Base-by-base conservation (phyloP, 2,797 vertebrate genomes). In the Myotis daubentonii region DNA sequence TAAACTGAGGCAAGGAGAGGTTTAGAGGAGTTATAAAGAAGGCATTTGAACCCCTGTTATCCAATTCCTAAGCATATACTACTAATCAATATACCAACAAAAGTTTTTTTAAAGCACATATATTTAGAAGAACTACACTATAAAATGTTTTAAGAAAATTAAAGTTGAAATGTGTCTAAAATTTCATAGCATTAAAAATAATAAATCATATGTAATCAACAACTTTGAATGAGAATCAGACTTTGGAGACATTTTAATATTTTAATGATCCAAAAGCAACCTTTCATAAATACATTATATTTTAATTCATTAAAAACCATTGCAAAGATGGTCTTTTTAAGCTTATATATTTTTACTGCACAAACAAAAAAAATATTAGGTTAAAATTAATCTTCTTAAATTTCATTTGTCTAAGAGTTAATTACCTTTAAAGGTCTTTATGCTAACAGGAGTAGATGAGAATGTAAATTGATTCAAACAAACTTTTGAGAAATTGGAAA, bases 401-500 rank as follows among this genome's bases (percentile, higher is more conserved):
- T 89, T 92, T 80, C 6, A 76, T 8, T 95, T 78, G 12, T 60
- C 81, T 79, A 87, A 95, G 6, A 28, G 20, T 65, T 76, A 93
- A 78, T 83, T 17, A 62, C 1, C 74, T 93, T 80, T 78, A 74
- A 76, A 75, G 36, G 33, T 51, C 5, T 83, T 68, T 83, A 17
- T 70, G 22, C 20, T 87, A 80, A 84, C 4, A 68, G 28, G 19
- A 75, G 1, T 89, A 51, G 30, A 70, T 65, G 23, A 92, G 10
- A 87, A 68, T 49, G 7, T 55, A 85, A 94, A 38, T 89, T 53
- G 85, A 70, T 66, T 57, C 11, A 93, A 91, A 72, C 5, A 47
- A 28, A 47, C 79, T 88, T 82, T 92, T 88, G 49, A 87, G 51
- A 72, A 96, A 88, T 33, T 25, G n/a, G 53, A 87, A 94, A 93